Base-by-base conservation (phyloP, 1,140 invertebrate genomes). In the Catajapyx aquilonaris region DNA sequence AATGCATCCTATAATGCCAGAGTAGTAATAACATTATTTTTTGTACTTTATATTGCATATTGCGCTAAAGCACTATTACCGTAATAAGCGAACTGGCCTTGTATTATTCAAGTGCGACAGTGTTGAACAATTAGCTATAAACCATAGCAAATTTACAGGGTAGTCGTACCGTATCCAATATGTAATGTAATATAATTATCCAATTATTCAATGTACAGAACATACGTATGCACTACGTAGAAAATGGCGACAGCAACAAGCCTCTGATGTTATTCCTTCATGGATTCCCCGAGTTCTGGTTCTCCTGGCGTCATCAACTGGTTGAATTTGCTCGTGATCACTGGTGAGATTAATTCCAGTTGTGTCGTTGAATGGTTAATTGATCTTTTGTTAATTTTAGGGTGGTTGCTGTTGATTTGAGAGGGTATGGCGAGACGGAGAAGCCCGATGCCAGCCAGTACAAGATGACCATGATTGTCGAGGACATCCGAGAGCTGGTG, bases 211-310 rank as follows among this genome's bases (percentile, higher is more conserved):
- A n/a, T n/a, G n/a, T 28, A 9, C 51, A 72, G 69, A 57, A 64
- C 34, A 53, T 71, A 20, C 66, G 64, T 48, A 44, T 76, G 10
- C 72, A 76, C 51, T 75, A 74, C 45, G 70, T 76, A 2, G 69
- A 71, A 43, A 63, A 60, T 35, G 71, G 71, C 1, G 61, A 71
- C 44, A 44, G 52, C 4, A 51, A 51, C 3, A 74, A 73, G 41
- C 69, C 69, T 4, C 51, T 76, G 23, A 66, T 76, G 55, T 33
- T 76, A 5, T 68, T 73, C 38, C 25, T 76, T 3, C 73, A 76
- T 44, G 73, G 73, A 3, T 76, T 71, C 44, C 73, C 72, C 0
- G 71, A 75, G 45, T 73, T 73, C 45, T 76, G 72, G 73, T 76
- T 68, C 46, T 69, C 64, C 2, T 76, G 70, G 70, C 48, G 70